phyloP scores from a whole-genome alignment of 2,888 invertebrate species.

The Girardia tigrina region DNA sequence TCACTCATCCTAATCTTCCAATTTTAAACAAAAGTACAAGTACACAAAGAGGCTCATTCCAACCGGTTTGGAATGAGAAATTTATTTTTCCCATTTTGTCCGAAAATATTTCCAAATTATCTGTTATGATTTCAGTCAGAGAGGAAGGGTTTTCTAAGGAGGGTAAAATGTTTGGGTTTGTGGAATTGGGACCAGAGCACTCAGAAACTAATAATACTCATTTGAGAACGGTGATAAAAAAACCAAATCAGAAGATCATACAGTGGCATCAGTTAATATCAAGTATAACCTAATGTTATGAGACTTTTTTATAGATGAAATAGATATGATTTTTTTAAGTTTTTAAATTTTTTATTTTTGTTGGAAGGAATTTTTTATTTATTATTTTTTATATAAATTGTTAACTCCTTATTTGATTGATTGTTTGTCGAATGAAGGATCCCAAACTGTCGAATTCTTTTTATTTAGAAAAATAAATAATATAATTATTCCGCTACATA shows the following conservation, averaged over 20 bases:
- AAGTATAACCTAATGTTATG: too few species aligned
- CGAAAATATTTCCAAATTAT: not conserved
- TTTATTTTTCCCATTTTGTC: not conserved
- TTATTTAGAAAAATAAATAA: too few species aligned
- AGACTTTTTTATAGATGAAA: too few species aligned
- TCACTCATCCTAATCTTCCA: not conserved
- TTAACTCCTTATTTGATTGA: too few species aligned
- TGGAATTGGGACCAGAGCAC: slow-evolving; percentile 2
- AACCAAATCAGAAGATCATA: not conserved
- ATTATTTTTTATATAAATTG: too few species aligned
- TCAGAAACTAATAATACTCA: slow-evolving; percentile 3
- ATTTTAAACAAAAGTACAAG: not conserved
- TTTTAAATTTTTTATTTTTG: too few species aligned
- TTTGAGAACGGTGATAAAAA: not conserved
- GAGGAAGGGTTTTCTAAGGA: not conserved
- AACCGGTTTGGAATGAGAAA: not conserved
- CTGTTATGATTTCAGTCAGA: not conserved
- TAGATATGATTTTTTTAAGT: too few species aligned
- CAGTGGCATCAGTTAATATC: slow-evolving; percentile 23
- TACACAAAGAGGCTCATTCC: not conserved
- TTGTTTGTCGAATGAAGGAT: too few species aligned
- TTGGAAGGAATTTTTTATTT: too few species aligned
- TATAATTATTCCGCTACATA: too few species aligned
- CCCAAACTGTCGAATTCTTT: too few species aligned
- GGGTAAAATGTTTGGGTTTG: not conserved